Conservation (phyloP, 2,113 vertebrate species). For the Laterallus jamaicensis region DNA sequence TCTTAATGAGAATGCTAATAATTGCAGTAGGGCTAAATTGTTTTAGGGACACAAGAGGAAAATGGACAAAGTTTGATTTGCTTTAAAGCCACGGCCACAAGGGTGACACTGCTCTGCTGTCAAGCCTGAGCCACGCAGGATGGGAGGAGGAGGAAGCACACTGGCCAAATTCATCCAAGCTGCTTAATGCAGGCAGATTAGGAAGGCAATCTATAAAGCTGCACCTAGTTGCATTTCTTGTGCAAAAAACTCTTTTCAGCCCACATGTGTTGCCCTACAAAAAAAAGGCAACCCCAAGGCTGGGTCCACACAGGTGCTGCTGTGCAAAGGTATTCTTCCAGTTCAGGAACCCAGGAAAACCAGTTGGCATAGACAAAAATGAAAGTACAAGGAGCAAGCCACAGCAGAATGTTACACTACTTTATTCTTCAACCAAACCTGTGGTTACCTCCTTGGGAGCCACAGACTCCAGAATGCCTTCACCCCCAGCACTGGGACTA, state of each 20-base stretch:
- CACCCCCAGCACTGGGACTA: not conserved
- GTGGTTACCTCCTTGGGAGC: not conserved
- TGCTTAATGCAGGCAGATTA: not conserved
- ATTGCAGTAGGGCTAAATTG: constrained; percentile 15
- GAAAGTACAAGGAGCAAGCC: not conserved
- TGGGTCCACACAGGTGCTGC: not conserved
- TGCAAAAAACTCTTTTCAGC: not conserved
- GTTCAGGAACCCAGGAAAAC: not conserved
- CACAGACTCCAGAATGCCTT: not conserved
- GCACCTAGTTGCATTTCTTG: not conserved
- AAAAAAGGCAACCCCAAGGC: not conserved
- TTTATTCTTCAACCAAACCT: not conserved
- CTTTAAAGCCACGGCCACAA: constrained; percentile 14
- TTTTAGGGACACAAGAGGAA: constrained; percentile 47
- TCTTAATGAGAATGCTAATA: constrained; percentile 74
- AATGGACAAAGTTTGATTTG: constrained; percentile 6
- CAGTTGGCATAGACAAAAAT: not conserved
- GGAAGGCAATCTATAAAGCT: not conserved
- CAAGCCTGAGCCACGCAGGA: accelerated
- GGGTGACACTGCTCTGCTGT: not conserved
- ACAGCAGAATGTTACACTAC: accelerated
- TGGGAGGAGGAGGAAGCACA: not conserved
- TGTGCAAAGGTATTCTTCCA: not conserved
- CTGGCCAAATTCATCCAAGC: not conserved
- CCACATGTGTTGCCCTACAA: not conserved